Evolutionary conservation across 2,888 invertebrate species (phyloP).

Genomic region (Acrobasis suavella): DNA sequence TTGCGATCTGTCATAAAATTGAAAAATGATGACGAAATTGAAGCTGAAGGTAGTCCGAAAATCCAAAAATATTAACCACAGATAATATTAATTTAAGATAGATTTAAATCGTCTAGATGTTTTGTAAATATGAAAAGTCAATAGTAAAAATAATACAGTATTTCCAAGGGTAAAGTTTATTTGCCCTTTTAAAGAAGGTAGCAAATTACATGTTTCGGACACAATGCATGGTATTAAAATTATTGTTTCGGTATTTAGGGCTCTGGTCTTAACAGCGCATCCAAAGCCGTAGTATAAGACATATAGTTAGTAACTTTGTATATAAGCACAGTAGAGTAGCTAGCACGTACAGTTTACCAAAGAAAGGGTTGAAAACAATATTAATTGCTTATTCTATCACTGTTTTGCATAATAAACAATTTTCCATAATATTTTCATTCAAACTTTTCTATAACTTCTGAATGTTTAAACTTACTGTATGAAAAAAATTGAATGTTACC

Average conservation of each 20-base stretch:
- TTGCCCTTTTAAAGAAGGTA: background rate
- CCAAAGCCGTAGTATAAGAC: constrained; percentile 12
- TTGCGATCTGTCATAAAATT: too few species aligned
- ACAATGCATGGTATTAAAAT: constrained; percentile 7
- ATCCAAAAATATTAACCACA: background rate
- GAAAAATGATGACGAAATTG: too few species aligned
- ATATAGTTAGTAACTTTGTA: constrained; percentile 18
- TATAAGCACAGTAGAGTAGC: constrained; percentile 25
- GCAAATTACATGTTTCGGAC: background rate
- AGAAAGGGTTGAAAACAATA: constrained; percentile 9
- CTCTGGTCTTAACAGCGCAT: constrained; percentile 12
- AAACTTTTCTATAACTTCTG: background rate
- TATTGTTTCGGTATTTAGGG: constrained; percentile 9
- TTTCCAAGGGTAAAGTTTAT: background rate
- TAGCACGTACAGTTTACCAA: constrained; percentile 14
- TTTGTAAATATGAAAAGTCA: constrained; percentile 1
- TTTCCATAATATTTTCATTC: background rate
- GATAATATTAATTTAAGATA: background rate
- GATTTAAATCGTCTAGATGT: background rate
- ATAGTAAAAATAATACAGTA: background rate
- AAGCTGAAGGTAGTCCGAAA: background rate
- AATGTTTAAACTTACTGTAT: background rate
- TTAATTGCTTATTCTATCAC: background rate
- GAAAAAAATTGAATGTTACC: background rate
- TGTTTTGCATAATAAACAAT: background rate